These are phyloP conservation scores for Drosophila ambigua DNA, from an alignment of 1,140 invertebrate genomes.

Conservation along the genomic window DNA sequence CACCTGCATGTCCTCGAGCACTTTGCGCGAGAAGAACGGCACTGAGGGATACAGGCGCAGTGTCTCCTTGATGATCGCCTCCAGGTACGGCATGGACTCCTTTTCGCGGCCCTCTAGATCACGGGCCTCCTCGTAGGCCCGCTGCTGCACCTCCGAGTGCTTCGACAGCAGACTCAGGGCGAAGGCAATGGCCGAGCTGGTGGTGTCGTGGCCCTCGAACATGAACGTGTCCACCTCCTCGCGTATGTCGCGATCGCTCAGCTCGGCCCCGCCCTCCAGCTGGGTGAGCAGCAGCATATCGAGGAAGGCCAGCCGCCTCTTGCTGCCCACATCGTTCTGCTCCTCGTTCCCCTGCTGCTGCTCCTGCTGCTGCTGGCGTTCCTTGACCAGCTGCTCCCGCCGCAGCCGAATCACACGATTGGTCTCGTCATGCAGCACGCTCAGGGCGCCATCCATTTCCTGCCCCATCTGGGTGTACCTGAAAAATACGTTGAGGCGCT, in stretches of 20 bases:
- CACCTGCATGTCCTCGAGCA: slow-evolving; percentile 84
- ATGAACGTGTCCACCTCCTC: slow-evolving; percentile 94
- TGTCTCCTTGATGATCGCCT: slow-evolving; percentile 88
- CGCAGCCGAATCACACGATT: slow-evolving; percentile 70
- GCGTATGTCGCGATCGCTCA: slow-evolving; percentile 88
- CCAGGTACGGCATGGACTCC: slow-evolving; percentile 88
- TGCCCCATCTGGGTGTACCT: slow-evolving; percentile 70
- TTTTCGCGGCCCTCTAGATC: slow-evolving; percentile 84
- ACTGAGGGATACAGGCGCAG: slow-evolving; percentile 88
- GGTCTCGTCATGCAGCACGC: slow-evolving; percentile 70
- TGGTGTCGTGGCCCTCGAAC: slow-evolving; percentile 92
- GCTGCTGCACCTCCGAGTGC: slow-evolving; percentile 87
- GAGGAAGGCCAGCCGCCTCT: slow-evolving; percentile 89
- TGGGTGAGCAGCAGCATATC: slow-evolving; percentile 89
- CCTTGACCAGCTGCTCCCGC: slow-evolving; percentile 56
- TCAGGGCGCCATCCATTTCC: slow-evolving; percentile 46
- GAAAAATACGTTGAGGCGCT: slow-evolving; percentile 86
- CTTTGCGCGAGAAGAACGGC: slow-evolving; percentile 86
- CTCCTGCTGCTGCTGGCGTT: slow-evolving; percentile 7
- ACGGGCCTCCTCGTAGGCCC: slow-evolving; percentile 87
- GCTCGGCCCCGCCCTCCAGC: slow-evolving; percentile 83
- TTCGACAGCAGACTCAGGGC: slow-evolving; percentile 87
- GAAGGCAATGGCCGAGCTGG: slow-evolving; percentile 86
- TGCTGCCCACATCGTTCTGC: slow-evolving; percentile 56
- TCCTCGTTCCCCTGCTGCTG: slow-evolving; percentile 1